Percentiles rank a stretch among this genome's conserved stretches.
Evolutionary conservation across 35 echinoderm and acorn worm genomes (phyloP).

Genomic region (Apostichopus parvimensis): DNA sequence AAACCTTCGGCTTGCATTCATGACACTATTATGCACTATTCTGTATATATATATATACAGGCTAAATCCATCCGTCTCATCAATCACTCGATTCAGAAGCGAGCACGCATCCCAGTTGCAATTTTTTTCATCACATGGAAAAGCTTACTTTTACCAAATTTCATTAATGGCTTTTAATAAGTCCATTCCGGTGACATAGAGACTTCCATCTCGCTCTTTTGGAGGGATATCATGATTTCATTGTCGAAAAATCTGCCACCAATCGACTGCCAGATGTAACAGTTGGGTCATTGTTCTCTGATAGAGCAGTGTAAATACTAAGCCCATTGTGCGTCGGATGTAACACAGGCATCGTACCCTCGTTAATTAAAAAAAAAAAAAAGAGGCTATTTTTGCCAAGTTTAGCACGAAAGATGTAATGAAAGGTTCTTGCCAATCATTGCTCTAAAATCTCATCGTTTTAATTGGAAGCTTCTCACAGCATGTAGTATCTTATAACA

Average conservation of each 20-base stretch:
- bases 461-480: neutral
- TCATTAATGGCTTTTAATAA: neutral
- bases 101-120: too few species aligned
- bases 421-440: neutral
- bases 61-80: too few species aligned
- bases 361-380: constrained; percentile 4
- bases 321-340: constrained; percentile 2
- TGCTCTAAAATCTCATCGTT: neutral
- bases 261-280: too few species aligned
- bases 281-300: neutral
- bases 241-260: too few species aligned
- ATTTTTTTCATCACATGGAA: too few species aligned
- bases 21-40: too few species aligned
- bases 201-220: neutral
- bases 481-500: neutral
- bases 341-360: neutral
- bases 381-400: neutral
- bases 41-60: too few species aligned
- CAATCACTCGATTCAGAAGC: too few species aligned
- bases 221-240: neutral
- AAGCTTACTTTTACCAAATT: neutral
- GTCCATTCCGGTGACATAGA: neutral
- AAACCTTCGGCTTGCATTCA: too few species aligned
- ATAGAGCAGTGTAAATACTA: constrained; percentile 1
- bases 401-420: neutral